Conservation (phyloP, 2,797 vertebrate genomes). For the Betta splendens region DNA sequence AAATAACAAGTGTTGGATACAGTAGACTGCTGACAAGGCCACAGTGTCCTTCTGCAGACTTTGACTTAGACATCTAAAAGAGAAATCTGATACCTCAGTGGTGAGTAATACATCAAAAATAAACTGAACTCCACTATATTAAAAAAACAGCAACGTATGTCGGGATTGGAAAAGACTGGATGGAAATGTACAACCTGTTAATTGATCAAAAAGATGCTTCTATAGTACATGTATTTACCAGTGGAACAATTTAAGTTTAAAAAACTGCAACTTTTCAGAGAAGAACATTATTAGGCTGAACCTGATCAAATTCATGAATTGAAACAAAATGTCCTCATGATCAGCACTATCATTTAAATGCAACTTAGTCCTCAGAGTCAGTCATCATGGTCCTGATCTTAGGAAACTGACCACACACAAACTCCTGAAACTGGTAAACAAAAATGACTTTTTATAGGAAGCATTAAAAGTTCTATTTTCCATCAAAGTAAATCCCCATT, state of each 20-base stretch:
- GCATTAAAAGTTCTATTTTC: too few relatives aligned
- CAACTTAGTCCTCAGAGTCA: not conserved
- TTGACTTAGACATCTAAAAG: slow-evolving; percentile 44
- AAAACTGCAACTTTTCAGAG: not conserved
- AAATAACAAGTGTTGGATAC: slow-evolving; percentile 49
- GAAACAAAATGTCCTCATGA: not conserved
- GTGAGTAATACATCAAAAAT: slow-evolving; percentile 46
- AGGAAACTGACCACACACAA: too few relatives aligned
- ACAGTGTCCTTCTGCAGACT: slow-evolving; percentile 59
- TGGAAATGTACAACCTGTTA: not conserved
- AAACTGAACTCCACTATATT: slow-evolving; percentile 25
- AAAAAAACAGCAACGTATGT: not conserved
- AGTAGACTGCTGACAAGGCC: slow-evolving; percentile 44
- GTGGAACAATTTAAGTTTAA: not conserved
- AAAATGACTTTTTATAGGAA: too few relatives aligned
- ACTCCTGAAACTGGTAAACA: not conserved
- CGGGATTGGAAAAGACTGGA: not conserved
- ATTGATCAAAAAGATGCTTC: not conserved
- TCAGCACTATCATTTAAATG: not conserved
- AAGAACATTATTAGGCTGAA: not conserved
- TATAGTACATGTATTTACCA: not conserved
- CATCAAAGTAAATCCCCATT: not conserved
- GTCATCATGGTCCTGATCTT: not conserved
- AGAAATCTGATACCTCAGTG: slow-evolving; percentile 38
- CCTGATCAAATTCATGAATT: not conserved